Base-by-base conservation (phyloP, 2,797 vertebrate genomes). In the Chaetodon trifasciatus region DNA sequence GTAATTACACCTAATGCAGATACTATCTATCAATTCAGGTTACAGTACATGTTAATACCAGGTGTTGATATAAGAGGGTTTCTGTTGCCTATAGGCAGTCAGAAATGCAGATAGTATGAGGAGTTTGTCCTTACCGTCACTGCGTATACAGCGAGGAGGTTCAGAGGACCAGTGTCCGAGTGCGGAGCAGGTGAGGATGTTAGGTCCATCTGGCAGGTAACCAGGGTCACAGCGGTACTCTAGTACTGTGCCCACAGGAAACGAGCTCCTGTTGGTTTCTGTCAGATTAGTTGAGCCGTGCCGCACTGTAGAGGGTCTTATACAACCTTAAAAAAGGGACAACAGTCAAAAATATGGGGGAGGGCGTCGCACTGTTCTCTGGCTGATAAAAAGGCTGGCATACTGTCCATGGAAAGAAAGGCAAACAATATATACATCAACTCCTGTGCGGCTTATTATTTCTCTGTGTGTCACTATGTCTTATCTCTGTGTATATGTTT, bases 321-420 rank as follows among this genome's bases (percentile, higher is more conserved):
- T 52, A 42, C 94, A 95, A 44, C 92, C 94, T 95, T 46, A 1
- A 44, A 53, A 71, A 64, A 37, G 17, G 19, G 3, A 58, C 5
- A 66, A 53, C 8, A 69, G 8, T 21, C 1, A 69, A 37, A 78
- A 66, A 72, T 16, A 56, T 1, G 46, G 10, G 46, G 13, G 10
- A 47, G 17, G 13, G 13, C 19, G 12, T 19, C 0, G 17, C 46
- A 2, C 12, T 47, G 85, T 98, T 97, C 88, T 97, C 96, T 80
- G 97, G 97, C 66, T 96, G 94, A 17, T 96, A 96, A 1, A 97
- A 97, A 79, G 96, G 95, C 56, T 95, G 95, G 88, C 97, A 98
- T 77, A 96, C 97, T 44, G 42, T 2, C 6, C 75, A 87, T n/a
- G 32, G 32, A 82, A 71, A 57, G 23, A 81, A 57, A 57, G 44